Conservation (phyloP, 2,888 invertebrate genomes). For the Chirona hameri region DNA sequence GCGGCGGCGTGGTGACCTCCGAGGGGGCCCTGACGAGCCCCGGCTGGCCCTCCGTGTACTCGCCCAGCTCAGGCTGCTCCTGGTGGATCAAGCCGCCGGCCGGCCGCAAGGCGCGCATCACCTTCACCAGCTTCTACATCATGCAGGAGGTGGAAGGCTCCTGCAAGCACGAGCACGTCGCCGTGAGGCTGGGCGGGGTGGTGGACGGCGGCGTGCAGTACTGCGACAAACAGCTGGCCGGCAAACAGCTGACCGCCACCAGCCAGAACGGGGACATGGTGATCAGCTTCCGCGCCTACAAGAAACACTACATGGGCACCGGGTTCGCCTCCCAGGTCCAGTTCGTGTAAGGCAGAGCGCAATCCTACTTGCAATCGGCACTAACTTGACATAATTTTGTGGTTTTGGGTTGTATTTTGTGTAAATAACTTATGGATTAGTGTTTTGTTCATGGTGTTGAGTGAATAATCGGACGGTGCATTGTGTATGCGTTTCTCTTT, state of each 20-base stretch:
- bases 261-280: not conserved
- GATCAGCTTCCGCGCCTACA: not conserved
- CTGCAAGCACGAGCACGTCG: not conserved
- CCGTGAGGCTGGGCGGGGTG: not conserved
- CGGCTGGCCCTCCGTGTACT: not conserved
- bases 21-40: not conserved
- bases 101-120: not conserved
- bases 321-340: not conserved
- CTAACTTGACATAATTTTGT: no score
- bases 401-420: no score
- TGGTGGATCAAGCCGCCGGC: constrained; percentile 6
- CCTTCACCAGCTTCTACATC: not conserved
- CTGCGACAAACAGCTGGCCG: not conserved
- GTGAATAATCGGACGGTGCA: no score
- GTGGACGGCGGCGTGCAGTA: not conserved
- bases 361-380: not conserved
- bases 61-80: not conserved
- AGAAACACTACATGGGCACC: not conserved
- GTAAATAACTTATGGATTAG: no score
- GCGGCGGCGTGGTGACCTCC: constrained; percentile 1
- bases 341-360: not conserved
- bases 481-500: no score
- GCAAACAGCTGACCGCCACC: not conserved
- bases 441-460: no score
- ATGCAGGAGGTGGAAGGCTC: not conserved